phyloP scores from a whole-genome alignment of 2,797 vertebrate genomes.

The Huso huso region DNA sequence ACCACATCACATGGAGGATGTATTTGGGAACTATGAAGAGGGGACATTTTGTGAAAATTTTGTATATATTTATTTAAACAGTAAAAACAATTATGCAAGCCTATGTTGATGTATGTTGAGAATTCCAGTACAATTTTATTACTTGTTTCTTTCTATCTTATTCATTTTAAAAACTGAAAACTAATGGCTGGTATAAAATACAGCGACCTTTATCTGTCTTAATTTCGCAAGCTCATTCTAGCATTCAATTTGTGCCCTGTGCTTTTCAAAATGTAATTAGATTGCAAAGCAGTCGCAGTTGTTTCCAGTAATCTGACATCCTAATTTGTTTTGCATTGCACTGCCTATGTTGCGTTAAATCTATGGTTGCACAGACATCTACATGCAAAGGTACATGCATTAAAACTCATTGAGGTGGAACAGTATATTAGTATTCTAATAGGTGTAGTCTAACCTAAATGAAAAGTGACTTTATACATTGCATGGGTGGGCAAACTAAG shows the following conservation, averaged over 20 bases:
- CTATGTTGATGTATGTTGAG: no score
- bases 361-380: not conserved
- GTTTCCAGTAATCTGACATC: constrained; percentile 9
- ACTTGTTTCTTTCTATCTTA: constrained; percentile 18
- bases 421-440: constrained; percentile 33
- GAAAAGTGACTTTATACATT: constrained; percentile 44
- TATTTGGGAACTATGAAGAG: no score
- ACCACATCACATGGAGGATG: not conserved
- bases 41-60: no score
- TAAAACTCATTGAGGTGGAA: not conserved
- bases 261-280: constrained; percentile 19
- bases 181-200: constrained; percentile 28
- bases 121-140: not conserved
- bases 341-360: constrained; percentile 6
- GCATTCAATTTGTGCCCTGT: constrained; percentile 17
- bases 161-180: constrained; percentile 25
- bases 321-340: constrained; percentile 6
- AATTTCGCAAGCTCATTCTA: constrained; percentile 19
- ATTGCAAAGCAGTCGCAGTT: constrained; percentile 15
- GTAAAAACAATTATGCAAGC: no score
- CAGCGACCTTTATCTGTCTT: constrained; percentile 24
- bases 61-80: no score
- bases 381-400: constrained; percentile 7
- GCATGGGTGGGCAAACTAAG: constrained; percentile 33
- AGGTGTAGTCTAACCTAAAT: constrained; percentile 30